Base-by-base conservation (phyloP, 30 jellyfish, hydroid and myxozoan species). In the Aurelia sp. region DNA sequence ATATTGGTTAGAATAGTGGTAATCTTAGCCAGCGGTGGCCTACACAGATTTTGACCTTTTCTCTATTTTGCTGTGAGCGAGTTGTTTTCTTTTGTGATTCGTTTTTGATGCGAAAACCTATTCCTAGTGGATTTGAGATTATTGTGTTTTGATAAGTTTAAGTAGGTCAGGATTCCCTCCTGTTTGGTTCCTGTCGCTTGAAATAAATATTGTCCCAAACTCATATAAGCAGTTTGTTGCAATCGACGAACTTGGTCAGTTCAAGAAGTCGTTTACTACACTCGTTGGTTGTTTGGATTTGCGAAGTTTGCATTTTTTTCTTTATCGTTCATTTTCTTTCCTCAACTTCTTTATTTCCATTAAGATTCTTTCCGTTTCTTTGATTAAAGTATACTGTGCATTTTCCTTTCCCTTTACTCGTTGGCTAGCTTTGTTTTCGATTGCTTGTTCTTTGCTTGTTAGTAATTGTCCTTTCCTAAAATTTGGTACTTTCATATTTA, bases 151-250 rank as follows among this genome's bases (percentile, higher is more conserved):
- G 17, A 40, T 33, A 48, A 15, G 66, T 66, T 27, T 27, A 22
- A 11, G 4, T 0, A 41, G 86, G 86, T 76, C 86, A 33, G 13
- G 86, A 76, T 31, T 30, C 86, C 86, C 86, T 23, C 66, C 86
- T 61, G 86, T 76, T 40, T 31, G 21, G 66, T 76, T 76, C 76
- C 86, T 76, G 76, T 59, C 19, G 50, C 47, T 59, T 76, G 66
- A 8, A 58, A 76, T 76, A 76, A 51, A 76, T 76, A 58, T 41
- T 7, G 30, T 59, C 37, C 17, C 18, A n/a, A 20, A 6, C 22
- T n/a, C 73, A 6, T 12, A n/a, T 23, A 19, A 19, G 21, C 71
- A 19, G 33, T 61, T 61, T 19, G 15, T n/a, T 61, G 35, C 35
- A 2, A 6, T 19, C 27, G 35, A 23, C 27, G 27, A 23, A 61